Evolutionary conservation across 2,113 vertebrate genomes (phyloP), one percentile per base, ranked within the genome.

Genomic region (Megaleporinus macrocephalus): DNA sequence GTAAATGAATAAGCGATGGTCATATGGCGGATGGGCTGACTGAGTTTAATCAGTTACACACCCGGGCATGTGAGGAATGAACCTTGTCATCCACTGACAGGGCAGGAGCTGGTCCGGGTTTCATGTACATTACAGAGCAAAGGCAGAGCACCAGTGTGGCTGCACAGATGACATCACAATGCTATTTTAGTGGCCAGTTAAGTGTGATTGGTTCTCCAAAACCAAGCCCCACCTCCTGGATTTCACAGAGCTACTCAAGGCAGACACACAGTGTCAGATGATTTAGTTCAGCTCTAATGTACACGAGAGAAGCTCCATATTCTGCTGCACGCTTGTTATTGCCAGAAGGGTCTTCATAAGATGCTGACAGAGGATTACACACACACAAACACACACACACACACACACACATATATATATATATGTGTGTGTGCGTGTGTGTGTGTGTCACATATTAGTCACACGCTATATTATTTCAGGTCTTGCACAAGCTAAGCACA

Each of bases 161-260:
- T 16, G n/a, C 72, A 76, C 62, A 5, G 3, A 26, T 76, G 80
- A 82, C 62, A 61, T 82, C 80, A 76, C 63, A 20, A 53, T 61
- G 73, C 80, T 82, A 82, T 82, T 82, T 82, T 82, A 69, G 80
- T 76, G 51, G 33, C 80, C 44, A 7, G 62, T 12, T 33, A 27
- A 11, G 4, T 82, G 51, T 47, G 80, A 82, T 76, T 69, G 80
- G 80, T 69, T 18, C 33, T 44, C 24, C 14, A 24, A 26, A 49
- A 36, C 12, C 63, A 59, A 70, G 51, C 61, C 20, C 80, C 73
- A 9, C 80, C 80, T 61, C 5, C 65, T 69, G 53, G 53, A 73
- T 73, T 51, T 80, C 79, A 33, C 70, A 53, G 55, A 26, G 51
- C 18, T 30, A 14, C 62, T 41, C 78, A 33, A 18, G 22, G 20